These are phyloP conservation scores for Oreochromis niloticus DNA, from an alignment of 2,113 vertebrate genomes.

Conservation along the genomic window DNA sequence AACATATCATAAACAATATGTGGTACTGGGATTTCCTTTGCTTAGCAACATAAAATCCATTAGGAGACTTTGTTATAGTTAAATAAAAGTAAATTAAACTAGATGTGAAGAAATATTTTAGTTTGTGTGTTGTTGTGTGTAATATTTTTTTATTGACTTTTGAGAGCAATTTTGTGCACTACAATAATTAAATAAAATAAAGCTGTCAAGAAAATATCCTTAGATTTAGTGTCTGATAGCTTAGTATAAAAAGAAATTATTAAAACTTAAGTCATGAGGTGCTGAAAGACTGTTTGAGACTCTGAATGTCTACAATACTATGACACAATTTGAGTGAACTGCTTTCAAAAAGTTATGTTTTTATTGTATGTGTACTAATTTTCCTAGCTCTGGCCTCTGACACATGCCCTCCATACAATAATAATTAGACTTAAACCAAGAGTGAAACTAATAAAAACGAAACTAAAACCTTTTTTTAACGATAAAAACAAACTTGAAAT, in stretches of 20 bases:
- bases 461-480: background rate
- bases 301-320: background rate
- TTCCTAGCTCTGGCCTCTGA: background rate
- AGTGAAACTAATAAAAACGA: background rate
- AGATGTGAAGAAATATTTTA: background rate
- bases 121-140: background rate
- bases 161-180: background rate
- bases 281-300: background rate
- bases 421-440: background rate
- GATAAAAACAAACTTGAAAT: background rate
- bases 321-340: background rate
- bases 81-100: background rate
- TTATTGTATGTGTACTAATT: background rate
- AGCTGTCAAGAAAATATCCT: background rate
- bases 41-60: background rate
- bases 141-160: background rate
- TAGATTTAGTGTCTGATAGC: background rate
- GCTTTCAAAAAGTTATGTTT: background rate
- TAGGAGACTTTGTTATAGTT: background rate
- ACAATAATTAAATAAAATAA: background rate
- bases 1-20: background rate
- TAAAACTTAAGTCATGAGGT: background rate
- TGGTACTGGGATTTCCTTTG: background rate
- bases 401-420: background rate
- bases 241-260: background rate